Evolutionary conservation across 2,113 vertebrate genomes (phyloP).

Genomic region (Dryoscopus gambensis): DNA sequence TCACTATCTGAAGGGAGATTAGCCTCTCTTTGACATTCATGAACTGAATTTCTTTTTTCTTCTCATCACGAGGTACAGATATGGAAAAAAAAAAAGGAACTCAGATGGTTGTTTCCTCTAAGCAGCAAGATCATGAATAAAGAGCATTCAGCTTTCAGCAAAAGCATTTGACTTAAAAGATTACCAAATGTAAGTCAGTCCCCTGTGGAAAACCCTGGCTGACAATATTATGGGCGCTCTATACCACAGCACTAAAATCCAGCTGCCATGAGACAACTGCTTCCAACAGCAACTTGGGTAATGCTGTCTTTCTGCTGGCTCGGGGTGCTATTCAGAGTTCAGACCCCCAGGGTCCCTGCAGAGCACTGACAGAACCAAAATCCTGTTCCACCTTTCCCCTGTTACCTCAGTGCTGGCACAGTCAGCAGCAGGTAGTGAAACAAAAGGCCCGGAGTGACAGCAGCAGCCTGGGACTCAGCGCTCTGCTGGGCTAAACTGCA

Average conservation of each 20-base stretch:
- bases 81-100: neutral
- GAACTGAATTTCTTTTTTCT: neutral
- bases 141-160: neutral
- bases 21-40: neutral
- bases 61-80: neutral
- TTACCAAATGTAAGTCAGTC: neutral
- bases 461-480: neutral
- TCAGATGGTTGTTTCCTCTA: neutral
- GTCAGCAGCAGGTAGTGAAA: neutral
- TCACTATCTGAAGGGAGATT: neutral
- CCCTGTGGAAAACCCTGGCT: rapidly evolving
- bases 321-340: neutral
- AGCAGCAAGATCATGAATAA: neutral
- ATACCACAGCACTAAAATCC: neutral
- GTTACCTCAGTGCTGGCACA: neutral
- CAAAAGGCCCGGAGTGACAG: neutral
- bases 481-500: neutral
- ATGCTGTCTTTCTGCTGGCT: neutral
- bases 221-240: neutral
- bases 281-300: neutral
- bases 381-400: neutral
- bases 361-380: neutral
- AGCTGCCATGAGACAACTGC: neutral
- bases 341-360: neutral
- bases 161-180: neutral